Evolutionary conservation across 2,113 vertebrate species (phyloP).

Genomic region (Eolophus roseicapilla): DNA sequence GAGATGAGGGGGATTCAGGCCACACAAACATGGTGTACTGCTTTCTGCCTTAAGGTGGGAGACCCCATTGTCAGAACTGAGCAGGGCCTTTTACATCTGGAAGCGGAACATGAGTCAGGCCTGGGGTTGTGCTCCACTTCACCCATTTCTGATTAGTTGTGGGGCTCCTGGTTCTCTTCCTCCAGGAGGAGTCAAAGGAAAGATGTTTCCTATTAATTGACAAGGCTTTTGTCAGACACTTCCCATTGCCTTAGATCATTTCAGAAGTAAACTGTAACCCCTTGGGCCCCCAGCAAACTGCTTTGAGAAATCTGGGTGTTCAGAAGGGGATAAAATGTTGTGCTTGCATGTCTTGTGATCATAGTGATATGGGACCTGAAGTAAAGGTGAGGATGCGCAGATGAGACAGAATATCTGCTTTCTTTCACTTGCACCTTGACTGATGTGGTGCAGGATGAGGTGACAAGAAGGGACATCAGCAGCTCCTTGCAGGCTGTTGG

Average conservation of each 20-base stretch:
- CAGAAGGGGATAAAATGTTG: background rate
- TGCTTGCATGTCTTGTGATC: background rate
- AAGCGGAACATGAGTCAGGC: background rate
- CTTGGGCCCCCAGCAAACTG: background rate
- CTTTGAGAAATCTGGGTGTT: background rate
- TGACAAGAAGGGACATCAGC: background rate
- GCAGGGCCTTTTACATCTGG: background rate
- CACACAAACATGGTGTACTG: background rate
- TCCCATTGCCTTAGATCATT: background rate
- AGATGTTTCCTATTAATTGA: background rate
- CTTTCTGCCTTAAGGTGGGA: background rate
- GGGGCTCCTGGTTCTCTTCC: background rate
- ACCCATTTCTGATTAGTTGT: background rate
- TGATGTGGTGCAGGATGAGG: background rate
- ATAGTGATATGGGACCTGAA: rapidly evolving
- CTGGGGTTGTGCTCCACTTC: background rate
- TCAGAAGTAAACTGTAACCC: background rate
- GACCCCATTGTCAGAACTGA: background rate
- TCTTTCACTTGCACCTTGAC: background rate
- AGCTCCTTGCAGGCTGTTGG: background rate
- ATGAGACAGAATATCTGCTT: background rate
- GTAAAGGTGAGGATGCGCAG: background rate
- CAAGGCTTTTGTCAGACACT: background rate
- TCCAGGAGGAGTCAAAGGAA: background rate
- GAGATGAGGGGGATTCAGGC: rapidly evolving